These are phyloP conservation scores for Drosophila pseudoobscura DNA, from an alignment of 1,140 invertebrate genomes.

Conservation along the genomic window DNA sequence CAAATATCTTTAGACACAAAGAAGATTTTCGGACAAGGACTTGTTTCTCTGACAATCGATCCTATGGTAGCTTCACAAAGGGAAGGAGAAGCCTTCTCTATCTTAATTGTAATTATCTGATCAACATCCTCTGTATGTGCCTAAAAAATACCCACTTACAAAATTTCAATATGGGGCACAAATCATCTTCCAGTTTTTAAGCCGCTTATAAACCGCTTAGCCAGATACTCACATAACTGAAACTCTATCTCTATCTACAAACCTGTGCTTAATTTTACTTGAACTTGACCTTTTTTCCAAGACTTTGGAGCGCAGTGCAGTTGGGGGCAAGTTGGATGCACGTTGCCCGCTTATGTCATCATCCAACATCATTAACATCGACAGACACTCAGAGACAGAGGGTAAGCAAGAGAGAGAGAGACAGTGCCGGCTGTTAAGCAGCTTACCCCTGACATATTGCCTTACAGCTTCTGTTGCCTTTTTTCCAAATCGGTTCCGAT, in stretches of 20 bases:
- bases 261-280: neutral
- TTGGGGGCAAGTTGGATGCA: constrained; percentile 21
- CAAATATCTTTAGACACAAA: too few relatives aligned
- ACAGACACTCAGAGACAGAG: constrained; percentile 2
- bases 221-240: neutral
- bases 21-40: too few relatives aligned
- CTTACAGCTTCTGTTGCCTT: constrained; percentile 27
- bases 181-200: constrained; percentile 2
- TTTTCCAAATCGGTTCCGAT: constrained; percentile 37
- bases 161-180: neutral
- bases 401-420: constrained; percentile 1
- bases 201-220: constrained; percentile 16
- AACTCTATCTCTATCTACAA: too few relatives aligned
- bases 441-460: constrained; percentile 44
- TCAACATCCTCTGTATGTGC: too few relatives aligned
- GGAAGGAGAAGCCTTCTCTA: too few relatives aligned
- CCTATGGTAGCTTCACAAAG: too few relatives aligned
- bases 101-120: too few relatives aligned
- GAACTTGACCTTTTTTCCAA: constrained; percentile 41
- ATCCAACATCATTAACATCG: constrained; percentile 39
- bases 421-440: constrained; percentile 31
- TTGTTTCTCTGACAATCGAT: too few relatives aligned
- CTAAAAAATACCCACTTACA: constrained; percentile 25
- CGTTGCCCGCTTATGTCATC: constrained; percentile 39
- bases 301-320: neutral